These are phyloP conservation scores for Anolis sagrei DNA, from an alignment of 2,113 vertebrate genomes.

Conservation along the genomic window DNA sequence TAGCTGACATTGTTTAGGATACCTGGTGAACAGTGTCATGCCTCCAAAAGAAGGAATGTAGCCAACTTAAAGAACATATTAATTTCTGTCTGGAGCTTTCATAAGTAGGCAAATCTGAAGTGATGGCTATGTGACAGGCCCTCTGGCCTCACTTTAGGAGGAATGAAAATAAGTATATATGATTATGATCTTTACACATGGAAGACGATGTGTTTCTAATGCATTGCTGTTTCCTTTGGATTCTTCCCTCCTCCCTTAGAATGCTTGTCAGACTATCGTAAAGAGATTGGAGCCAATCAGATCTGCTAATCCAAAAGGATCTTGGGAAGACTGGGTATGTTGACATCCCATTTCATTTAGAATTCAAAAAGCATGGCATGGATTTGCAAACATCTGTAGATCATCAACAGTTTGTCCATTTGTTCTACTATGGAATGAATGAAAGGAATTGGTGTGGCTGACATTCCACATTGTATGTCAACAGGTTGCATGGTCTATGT, in stretches of 20 bases:
- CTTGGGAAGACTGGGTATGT: constrained; percentile 92
- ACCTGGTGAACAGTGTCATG: neutral
- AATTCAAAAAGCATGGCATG: neutral
- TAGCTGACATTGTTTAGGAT: constrained; percentile 1
- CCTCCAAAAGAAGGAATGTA: neutral
- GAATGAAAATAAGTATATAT: too few relatives aligned
- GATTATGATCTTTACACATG: neutral
- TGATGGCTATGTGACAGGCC: neutral
- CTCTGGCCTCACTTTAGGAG: neutral
- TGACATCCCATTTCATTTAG: neutral
- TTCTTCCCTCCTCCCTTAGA: constrained; percentile 69
- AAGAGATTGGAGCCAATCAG: constrained; percentile 87
- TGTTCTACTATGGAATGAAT: neutral
- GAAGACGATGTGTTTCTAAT: constrained; percentile 17
- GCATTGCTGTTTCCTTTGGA: neutral
- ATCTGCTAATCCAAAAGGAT: constrained; percentile 81
- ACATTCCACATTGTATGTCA: neutral
- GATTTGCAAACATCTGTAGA: neutral
- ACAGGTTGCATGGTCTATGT: neutral
- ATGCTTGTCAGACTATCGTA: constrained; percentile 85
- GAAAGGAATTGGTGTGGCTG: neutral
- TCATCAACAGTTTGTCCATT: neutral
- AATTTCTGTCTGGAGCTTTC: neutral
- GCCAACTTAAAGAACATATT: neutral
- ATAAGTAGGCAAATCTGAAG: neutral